Base-by-base conservation (phyloP, 2,113 vertebrate genomes). In the Malurus alboscapulatus region DNA sequence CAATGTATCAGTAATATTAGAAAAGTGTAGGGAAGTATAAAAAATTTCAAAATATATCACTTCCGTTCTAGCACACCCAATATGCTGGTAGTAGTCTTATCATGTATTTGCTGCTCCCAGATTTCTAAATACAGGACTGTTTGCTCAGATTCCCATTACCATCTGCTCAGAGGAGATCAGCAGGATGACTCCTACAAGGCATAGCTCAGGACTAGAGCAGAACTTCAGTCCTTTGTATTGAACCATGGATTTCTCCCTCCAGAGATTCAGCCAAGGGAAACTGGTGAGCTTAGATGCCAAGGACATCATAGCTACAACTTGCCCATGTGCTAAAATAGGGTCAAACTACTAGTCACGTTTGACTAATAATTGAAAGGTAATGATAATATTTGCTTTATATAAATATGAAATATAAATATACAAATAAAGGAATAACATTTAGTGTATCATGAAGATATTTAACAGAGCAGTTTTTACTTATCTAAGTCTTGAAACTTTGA, bases 401-500 rank as follows among this genome's bases (percentile, higher is more conserved):
- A 81, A 74, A 17, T 14, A 69, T 12, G 29, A 71, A 71, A 54
- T 40, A 25, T 15, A 84, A 66, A 66, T 10, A 51, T 4, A 55
- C 1, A 57, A 34, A 66, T 25, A 72, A 75, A 76, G 20, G 42
- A 1, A 10, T 25, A 14, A 40, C 12, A 26, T 4, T 2, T 12
- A 58, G 12, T 13, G 11, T 6, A 59, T 17, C 11, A 55, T 3
- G 1, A 66, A 67, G 30, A n/a, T 9, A 87, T 44, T 51, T 82
- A 88, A 47, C 0, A 0, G 5, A 74, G 15, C 1, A 6, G 16
- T 58, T 88, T 88, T 84, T n/a, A 36, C 12, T 63, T 22, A 55
- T 6, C 1, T 44, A 87, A 66, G 14, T n/a, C 48, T 63, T 34
- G 58, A 65, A 83, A 38, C 6, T 5, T 29, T 11, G 25, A 63